Percentiles rank a stretch among this genome's conserved stretches.
Evolutionary conservation across 1,140 invertebrate species (phyloP).

Genomic region (Tetraneura akinire): DNA sequence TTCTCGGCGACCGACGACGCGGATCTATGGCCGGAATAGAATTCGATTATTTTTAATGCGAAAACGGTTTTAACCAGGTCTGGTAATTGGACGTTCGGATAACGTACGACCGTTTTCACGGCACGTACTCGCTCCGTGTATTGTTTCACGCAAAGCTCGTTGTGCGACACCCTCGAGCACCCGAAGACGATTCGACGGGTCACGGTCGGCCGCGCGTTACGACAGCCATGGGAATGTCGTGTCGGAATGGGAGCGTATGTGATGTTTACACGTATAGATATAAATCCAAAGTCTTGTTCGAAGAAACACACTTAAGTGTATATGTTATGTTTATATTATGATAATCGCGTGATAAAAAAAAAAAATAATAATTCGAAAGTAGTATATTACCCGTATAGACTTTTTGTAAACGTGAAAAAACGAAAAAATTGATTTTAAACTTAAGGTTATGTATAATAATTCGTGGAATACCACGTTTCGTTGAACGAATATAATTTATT

Average conservation of each 20-base stretch:
- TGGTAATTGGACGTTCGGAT: constrained; percentile 9
- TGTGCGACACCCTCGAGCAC: constrained; percentile 17
- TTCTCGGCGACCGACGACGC: neutral
- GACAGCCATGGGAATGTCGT: constrained; percentile 27
- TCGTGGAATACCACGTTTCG: too few species aligned
- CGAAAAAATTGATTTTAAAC: too few species aligned
- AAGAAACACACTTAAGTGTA: too few species aligned
- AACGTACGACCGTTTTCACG: constrained; percentile 34
- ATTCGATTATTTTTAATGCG: constrained; percentile 16
- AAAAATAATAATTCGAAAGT: too few species aligned
- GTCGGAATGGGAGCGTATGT: neutral
- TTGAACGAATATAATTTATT: too few species aligned
- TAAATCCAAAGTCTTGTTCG: too few species aligned
- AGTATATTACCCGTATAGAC: too few species aligned
- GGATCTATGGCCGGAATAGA: neutral
- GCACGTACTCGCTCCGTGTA: constrained; percentile 5
- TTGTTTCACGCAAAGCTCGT: neutral
- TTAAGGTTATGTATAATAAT: too few species aligned
- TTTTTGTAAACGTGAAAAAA: too few species aligned
- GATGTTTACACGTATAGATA: too few species aligned
- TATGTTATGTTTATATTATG: too few species aligned
- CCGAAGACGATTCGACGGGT: constrained; percentile 20
- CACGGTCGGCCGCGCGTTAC: constrained; percentile 27
- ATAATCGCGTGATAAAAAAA: too few species aligned
- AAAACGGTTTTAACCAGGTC: neutral